A percentile compares a stretch with the other conserved stretches of the same genome.
Evolutionary conservation across 2,888 invertebrate genomes (phyloP).

Genomic region (Lepeophtheirus nordmannii): DNA sequence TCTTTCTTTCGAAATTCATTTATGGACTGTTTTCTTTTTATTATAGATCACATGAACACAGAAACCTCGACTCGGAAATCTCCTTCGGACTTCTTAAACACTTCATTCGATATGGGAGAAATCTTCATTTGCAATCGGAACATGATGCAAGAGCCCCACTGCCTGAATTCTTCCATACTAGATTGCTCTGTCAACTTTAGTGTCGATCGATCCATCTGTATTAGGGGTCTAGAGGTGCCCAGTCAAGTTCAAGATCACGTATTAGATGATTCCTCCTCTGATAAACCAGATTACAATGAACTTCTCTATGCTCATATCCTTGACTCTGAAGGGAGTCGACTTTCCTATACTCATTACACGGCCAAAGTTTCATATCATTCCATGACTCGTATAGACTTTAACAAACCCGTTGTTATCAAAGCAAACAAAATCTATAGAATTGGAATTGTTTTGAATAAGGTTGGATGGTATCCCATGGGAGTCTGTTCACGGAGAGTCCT

Average conservation of each 20-base stretch:
- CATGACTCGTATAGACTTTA: conserved; percentile 61
- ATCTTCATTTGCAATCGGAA: not conserved
- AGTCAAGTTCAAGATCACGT: conserved; percentile 36
- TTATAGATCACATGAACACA: too few species aligned
- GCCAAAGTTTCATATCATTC: conserved; percentile 42
- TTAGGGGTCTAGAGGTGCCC: conserved; percentile 45
- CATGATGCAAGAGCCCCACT: conserved; percentile 47
- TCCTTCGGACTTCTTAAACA: too few species aligned
- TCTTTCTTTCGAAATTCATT: too few species aligned
- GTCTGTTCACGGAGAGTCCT: conserved; percentile 50
- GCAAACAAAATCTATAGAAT: conserved; percentile 60
- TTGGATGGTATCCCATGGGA: conserved; percentile 65
- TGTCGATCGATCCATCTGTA: conserved; percentile 61
- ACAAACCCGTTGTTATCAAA: conserved; percentile 60
- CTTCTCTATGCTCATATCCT: conserved; percentile 62
- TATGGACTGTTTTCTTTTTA: too few species aligned
- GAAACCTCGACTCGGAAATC: too few species aligned
- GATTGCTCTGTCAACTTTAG: conserved; percentile 64
- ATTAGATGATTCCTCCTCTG: not conserved
- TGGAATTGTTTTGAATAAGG: conserved; percentile 63
- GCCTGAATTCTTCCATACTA: conserved; percentile 48
- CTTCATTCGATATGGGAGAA: too few species aligned
- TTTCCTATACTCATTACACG: conserved; percentile 67
- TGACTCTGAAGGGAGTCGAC: conserved; percentile 58
- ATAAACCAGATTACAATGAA: conserved; percentile 46